Evolutionary conservation across 2,113 vertebrate genomes (phyloP).

Genomic region (Podiceps cristatus): DNA sequence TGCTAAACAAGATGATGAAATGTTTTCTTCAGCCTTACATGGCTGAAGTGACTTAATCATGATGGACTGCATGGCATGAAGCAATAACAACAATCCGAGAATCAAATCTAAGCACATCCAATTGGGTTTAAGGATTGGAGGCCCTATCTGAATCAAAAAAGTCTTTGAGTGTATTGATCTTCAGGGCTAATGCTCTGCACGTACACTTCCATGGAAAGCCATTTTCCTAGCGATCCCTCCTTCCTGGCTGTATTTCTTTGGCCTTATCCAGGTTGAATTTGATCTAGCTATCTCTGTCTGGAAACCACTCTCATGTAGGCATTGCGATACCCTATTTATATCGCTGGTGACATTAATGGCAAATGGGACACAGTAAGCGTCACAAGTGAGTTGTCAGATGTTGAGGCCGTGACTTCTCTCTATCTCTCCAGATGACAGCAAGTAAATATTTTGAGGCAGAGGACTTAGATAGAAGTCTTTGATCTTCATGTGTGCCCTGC

Average conservation of each 20-base stretch:
- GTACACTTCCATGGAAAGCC: not conserved
- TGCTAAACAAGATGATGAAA: not conserved
- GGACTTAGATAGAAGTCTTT: slow-evolving; percentile 56
- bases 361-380: not conserved
- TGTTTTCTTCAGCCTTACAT: not conserved
- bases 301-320: not conserved
- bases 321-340: slow-evolving; percentile 39
- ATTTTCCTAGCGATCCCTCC: not conserved
- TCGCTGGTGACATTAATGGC: not conserved
- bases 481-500: slow-evolving; percentile 32
- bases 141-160: not conserved
- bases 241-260: not conserved
- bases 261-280: not conserved
- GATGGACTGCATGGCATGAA: not conserved
- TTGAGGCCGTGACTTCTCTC: slow-evolving; percentile 41
- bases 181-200: not conserved
- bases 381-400: slow-evolving; percentile 48
- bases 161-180: not conserved
- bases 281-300: not conserved
- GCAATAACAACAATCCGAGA: not conserved
- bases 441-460: slow-evolving; percentile 69
- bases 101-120: not conserved
- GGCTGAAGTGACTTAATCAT: not conserved
- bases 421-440: slow-evolving; percentile 59
- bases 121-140: not conserved